Evolutionary conservation across 2,113 vertebrate species (phyloP).

Genomic region (Microtus richardsoni): DNA sequence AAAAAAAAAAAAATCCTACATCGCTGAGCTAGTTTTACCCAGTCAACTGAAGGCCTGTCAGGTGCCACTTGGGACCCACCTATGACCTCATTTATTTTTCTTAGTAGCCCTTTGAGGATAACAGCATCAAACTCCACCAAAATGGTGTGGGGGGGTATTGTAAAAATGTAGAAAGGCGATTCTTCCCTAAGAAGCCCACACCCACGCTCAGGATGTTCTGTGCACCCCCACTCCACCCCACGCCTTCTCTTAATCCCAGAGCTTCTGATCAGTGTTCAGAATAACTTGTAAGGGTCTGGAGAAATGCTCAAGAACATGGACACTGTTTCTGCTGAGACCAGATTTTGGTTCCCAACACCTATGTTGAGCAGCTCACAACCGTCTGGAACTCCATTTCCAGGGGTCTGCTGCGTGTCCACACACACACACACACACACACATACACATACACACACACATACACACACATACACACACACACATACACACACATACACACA

Average conservation of each 20-base stretch:
- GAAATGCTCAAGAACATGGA: not conserved
- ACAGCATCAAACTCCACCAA: not conserved
- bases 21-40: too few species aligned
- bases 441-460: too few species aligned
- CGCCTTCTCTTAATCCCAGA: not conserved
- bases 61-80: not conserved
- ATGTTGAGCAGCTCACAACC: too few species aligned
- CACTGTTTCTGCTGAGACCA: not conserved
- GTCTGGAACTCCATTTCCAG: not conserved
- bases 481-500: not conserved
- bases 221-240: not conserved
- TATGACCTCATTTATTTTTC: not conserved
- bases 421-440: not conserved
- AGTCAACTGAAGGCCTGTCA: not conserved
- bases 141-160: too few species aligned
- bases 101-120: not conserved
- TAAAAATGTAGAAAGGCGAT: not conserved
- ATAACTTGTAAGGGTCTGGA: not conserved
- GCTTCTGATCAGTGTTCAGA: not conserved
- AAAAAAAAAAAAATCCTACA: not conserved
- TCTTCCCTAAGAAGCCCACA: not conserved
- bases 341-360: not conserved
- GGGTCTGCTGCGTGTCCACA: not conserved
- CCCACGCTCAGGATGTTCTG: too few species aligned
- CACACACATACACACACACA: not conserved